Percentiles rank a stretch among this genome's conserved stretches.
Conservation (phyloP, 2,888 invertebrate genomes). For the Venustoraphidia nigricollis region DNA sequence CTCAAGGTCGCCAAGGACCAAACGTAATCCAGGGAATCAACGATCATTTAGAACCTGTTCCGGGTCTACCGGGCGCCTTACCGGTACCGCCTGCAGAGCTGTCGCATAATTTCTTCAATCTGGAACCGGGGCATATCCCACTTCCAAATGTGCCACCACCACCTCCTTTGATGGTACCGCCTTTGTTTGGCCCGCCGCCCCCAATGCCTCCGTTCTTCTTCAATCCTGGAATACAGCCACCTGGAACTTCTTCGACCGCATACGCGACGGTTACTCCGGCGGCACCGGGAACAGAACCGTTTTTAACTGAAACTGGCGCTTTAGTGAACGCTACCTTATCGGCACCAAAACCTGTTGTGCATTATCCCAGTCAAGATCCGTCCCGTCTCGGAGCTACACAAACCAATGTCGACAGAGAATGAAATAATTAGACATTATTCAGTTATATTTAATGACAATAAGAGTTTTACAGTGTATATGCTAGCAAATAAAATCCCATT, state of each 20-base stretch:
- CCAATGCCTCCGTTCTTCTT: slow-evolving; percentile 37
- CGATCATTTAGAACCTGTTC: slow-evolving; percentile 54
- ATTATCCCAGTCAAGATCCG: slow-evolving; percentile 98
- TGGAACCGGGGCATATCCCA: slow-evolving; percentile 33
- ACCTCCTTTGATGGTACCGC: slow-evolving; percentile 36
- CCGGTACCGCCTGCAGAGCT: slow-evolving; percentile 45
- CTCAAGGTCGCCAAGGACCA: slow-evolving; percentile 58
- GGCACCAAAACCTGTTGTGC: slow-evolving; percentile 43
- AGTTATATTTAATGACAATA: no score
- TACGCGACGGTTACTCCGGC: slow-evolving; percentile 26
- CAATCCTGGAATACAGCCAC: slow-evolving; percentile 22
- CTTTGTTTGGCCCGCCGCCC: slow-evolving; percentile 41
- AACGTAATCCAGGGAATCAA: slow-evolving; percentile 32
- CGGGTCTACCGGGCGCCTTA: slow-evolving; percentile 58
- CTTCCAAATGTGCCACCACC: slow-evolving; percentile 29
- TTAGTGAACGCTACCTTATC: slow-evolving; percentile 24
- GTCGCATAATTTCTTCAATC: slow-evolving; percentile 53
- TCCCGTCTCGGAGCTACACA: slow-evolving; percentile 65
- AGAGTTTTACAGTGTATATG: no score
- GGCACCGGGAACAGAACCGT: slow-evolving; percentile 9
- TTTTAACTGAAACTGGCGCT: slow-evolving; percentile 26
- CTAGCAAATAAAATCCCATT: no score
- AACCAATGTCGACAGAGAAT: slow-evolving; percentile 23
- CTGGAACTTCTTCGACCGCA: slow-evolving; percentile 26
- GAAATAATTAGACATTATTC: slow-evolving; percentile 8